Evolutionary conservation across 2,888 invertebrate species (phyloP), one percentile per base, ranked within the genome.

Genomic region (Phaedon cochleariae): DNA sequence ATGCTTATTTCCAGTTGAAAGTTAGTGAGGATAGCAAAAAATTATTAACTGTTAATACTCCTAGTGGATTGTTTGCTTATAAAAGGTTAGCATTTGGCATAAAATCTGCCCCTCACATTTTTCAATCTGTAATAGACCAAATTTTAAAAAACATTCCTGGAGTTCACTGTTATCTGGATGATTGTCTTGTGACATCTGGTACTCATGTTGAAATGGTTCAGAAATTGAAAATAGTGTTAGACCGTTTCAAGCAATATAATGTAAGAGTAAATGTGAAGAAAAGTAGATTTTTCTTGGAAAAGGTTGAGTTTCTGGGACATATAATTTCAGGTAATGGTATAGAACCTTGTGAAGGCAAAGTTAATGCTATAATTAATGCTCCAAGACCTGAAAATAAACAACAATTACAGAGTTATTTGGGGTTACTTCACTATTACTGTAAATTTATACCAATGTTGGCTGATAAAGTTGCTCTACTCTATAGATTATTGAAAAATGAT

Each of bases 91-190:
- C 61, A 10, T 67, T 31, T 37, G 64, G 64, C 0, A 21, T 67
- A 21, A 15, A 63, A 2, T 55, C 54, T 26, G 57, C 49, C 1
- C 61, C 67, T 7, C 48, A 45, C 20, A 55, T 65, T 15, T 66
- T 62, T 49, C 61, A 66, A 57, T 18, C 45, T 2, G 20, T 66
- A 21, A 63, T 66, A 20, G 60, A 68, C 15, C 22, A 65, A 45
- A 62, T 68, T 21, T 48, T 69, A 15, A 18, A 22, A 41, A 57
- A 45, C 15, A 48, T 63, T 18, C 26, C 48, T 10, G 52, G 55
- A 12, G 68, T 65, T 10, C 10, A 15, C 26, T 55, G 55, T 55
- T 68, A 59, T 37, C 21, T 65, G 10, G 62, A 67, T 46, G 67
- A 67, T 52, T 37, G 37, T 60, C 17, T 51, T 41, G 41, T 60